Evolutionary conservation across 2,888 invertebrate species (phyloP).

Genomic region (Standfussiana lucernea): DNA sequence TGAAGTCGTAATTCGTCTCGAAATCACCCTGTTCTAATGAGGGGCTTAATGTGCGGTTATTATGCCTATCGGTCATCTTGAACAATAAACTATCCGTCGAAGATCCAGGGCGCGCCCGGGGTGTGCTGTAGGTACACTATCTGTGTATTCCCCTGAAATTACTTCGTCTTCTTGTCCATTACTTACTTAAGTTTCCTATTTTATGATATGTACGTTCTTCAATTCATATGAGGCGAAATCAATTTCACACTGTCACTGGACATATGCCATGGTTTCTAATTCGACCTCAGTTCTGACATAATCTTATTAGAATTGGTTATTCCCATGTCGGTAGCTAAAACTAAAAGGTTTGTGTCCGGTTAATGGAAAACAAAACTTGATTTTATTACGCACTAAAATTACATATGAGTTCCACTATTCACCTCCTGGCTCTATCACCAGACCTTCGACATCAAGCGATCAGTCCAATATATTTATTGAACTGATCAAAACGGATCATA

Average conservation of each 20-base stretch:
- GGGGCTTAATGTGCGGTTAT: slow-evolving; percentile 64
- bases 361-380: no score
- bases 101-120: slow-evolving; percentile 22
- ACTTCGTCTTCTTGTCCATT: slow-evolving; percentile 16
- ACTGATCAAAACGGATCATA: neutral
- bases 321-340: no score
- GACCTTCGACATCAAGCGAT: neutral
- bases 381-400: neutral
- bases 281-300: no score
- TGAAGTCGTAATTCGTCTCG: slow-evolving; percentile 27
- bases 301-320: no score
- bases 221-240: neutral
- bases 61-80: slow-evolving; percentile 65
- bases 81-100: slow-evolving; percentile 56
- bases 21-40: slow-evolving; percentile 58
- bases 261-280: no score
- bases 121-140: neutral
- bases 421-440: neutral
- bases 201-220: neutral
- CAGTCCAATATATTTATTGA: neutral
- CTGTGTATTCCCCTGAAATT: slow-evolving; percentile 13
- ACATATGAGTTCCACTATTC: neutral
- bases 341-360: no score
- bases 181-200: slow-evolving; percentile 5
- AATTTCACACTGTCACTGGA: neutral